A percentile compares a stretch with the other conserved stretches of the same genome.
These are phyloP conservation scores for Lepus europaeus DNA, from an alignment of 2,113 vertebrate genomes.

Conservation along the genomic window DNA sequence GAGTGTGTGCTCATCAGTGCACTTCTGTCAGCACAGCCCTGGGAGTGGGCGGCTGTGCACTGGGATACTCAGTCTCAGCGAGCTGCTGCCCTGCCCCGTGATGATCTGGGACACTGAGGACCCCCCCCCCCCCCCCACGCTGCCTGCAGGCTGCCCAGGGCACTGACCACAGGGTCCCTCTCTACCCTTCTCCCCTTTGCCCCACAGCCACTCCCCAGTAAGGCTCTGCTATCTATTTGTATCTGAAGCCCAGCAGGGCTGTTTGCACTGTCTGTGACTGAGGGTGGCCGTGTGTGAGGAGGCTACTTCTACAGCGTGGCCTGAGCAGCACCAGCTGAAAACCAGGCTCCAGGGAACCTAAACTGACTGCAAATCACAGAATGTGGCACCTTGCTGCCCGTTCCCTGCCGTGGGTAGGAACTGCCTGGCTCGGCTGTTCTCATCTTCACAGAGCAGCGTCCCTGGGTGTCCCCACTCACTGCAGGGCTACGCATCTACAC, in stretches of 20 bases:
- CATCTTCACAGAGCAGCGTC: not conserved
- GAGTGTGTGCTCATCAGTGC: fast-evolving
- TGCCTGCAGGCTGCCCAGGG: too few species aligned
- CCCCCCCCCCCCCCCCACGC: too few species aligned
- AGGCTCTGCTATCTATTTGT: not conserved
- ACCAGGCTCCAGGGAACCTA: fast-evolving
- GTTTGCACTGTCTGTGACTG: too few species aligned
- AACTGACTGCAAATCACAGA: not conserved
- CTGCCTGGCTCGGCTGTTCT: not conserved
- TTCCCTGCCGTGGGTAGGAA: not conserved
- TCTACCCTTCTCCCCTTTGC: not conserved
- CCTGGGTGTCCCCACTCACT: too few species aligned
- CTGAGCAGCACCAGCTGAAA: not conserved
- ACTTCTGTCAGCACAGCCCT: not conserved
- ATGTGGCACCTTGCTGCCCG: fast-evolving
- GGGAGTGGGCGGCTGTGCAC: fast-evolving
- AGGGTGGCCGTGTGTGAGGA: too few species aligned
- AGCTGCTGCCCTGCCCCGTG: too few species aligned
- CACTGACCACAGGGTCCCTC: not conserved
- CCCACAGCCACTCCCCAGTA: not conserved
- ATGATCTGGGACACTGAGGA: too few species aligned
- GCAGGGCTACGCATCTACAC: too few species aligned
- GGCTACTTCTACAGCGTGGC: too few species aligned
- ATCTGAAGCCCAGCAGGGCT: not conserved
- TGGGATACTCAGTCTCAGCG: too few species aligned